Evolutionary conservation across 2,888 invertebrate genomes (phyloP), one percentile per base, ranked within the genome.

Genomic region (Criorhina ranunculi): DNA sequence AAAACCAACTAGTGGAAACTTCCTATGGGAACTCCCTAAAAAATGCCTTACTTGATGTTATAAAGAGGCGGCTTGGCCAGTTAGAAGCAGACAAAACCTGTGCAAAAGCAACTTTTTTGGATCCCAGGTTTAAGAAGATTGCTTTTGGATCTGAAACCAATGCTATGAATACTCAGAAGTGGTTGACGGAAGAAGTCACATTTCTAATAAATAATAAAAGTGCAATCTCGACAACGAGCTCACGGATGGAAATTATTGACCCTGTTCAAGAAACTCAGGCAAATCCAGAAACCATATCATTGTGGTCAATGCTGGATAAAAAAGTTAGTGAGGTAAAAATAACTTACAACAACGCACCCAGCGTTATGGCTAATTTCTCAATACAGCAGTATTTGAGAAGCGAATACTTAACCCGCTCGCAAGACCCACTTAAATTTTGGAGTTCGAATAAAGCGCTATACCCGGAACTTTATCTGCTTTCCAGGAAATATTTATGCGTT

Each of bases 61-160:
- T 42, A 1, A 55, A 29, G 44, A 33, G 67, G 8, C 42, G 55
- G 9, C 67, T 69, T 9, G 55, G 66, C 5, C 29, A 29, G 42
- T 49, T 72, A 11, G 37, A 72, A 60, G 4, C 11, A 0, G 60
- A 72, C 12, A 72, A 72, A 19, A 60, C 11, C 15, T 60, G 46
- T 7, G 31, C 59, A 6, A 72, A 72, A 17, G 37, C 72, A 72
- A 62, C 60, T 7, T 72, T 72, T 51, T 29, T 72, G 17, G 72
- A 72, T 5, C 59, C 72, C 7, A 49, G 72, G 11, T 60, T 72
- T 40, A 60, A 60, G 17, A 57, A 59, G n/a, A 72, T 62, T 31
- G 72, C 72, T 19, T 72, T 72, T 51, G 60, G 60, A 46, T 42
- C 40, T 60, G 42, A 60, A 15, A 3, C 37, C 11, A 72, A 69